phyloP scores from a whole-genome alignment of 2,113 vertebrate species.

The Crotalus viridis region DNA sequence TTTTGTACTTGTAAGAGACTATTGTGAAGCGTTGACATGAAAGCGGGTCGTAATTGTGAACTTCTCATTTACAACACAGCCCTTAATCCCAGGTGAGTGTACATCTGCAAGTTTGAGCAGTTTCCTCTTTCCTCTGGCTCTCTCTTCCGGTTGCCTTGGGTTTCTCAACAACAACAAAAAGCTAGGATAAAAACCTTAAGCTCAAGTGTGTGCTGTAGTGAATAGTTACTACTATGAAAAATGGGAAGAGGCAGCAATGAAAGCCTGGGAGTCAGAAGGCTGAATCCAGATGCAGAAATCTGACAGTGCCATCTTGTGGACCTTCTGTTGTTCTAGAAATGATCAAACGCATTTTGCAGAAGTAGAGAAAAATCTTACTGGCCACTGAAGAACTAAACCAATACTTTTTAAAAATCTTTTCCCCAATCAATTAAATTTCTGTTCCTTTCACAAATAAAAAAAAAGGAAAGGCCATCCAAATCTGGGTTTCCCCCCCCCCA shows the following conservation, averaged over 20 bases:
- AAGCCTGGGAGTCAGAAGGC: constrained; percentile 7
- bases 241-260: constrained; percentile 1
- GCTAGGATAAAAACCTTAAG: not conserved
- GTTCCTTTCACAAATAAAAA: not conserved
- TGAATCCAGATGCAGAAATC: constrained; percentile 50
- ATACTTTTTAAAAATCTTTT: not conserved
- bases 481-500: not conserved
- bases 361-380: not conserved
- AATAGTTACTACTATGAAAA: not conserved
- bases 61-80: not conserved
- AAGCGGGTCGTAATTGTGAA: not conserved
- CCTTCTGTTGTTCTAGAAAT: not conserved
- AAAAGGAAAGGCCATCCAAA: not conserved
- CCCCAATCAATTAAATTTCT: not conserved
- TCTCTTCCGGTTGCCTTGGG: not conserved
- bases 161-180: not conserved
- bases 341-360: not conserved
- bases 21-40: not conserved
- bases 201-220: not conserved
- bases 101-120: not conserved
- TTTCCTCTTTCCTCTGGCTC: not conserved
- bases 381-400: not conserved
- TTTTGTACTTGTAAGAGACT: not conserved
- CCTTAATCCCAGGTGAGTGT: not conserved
- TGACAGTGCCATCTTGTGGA: constrained; percentile 73